Evolutionary conservation across 2,888 invertebrate species (phyloP), one percentile per base, ranked within the genome.

Genomic region (Pammene aurita): DNA sequence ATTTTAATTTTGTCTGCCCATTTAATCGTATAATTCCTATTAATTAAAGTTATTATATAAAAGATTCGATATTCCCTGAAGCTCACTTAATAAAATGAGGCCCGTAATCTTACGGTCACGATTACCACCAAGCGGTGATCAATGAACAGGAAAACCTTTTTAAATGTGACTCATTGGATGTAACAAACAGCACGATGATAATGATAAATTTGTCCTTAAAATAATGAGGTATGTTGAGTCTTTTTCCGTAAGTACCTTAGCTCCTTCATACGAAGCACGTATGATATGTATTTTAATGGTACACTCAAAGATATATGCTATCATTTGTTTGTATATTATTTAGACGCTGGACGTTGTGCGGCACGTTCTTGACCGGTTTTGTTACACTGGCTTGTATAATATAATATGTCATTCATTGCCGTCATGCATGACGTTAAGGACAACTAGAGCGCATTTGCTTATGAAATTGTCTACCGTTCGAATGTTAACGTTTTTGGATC

Each of bases 101-200:
- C 44, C 58, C 26, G 35, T 54, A 52, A 64, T 64, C 34, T 44
- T 41, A 38, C 2, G 35, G 52, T 64, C 64, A 46, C 68, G 64
- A 44, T 58, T 41, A n/a, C n/a, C 46, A 63, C 16, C 41, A 46
- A 48, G 18, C 50, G 41, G 41, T 63, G 54, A 34, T 54, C 54
- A 54, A 34, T 54, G 67, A 57, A 63, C 67, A 67, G 67, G 67
- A 67, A 67, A 67, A 63, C 56, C 42, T 62, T 67, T 13, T 61
- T 42, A 42, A 68, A 64, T 63, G 64, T 57, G 16, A 58, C 50
- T 68, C 63, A 68, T 44, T 68, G 50, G 16, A 50, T 13, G 34
- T 44, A 10, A 38, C 38, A 52, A 52, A 62, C 50, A 52, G 14
- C 14, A 44, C 14, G 26, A 0, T 7, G 5, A 50, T 7, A 10